Conservation (phyloP, 2,888 invertebrate species). For the Drosophila algonquin region DNA sequence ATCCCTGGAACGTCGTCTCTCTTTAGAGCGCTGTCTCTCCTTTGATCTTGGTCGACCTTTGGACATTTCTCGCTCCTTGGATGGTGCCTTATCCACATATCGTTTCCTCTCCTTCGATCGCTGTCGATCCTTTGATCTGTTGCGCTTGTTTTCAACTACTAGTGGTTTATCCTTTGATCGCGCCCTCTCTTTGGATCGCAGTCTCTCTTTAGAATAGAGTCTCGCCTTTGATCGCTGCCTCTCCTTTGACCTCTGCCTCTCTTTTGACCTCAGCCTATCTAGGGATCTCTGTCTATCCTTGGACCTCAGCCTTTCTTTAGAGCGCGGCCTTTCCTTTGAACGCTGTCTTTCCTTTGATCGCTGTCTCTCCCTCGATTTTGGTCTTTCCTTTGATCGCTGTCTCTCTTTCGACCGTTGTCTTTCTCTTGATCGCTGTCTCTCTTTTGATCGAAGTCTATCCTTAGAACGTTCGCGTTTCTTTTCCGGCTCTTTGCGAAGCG, state of each 20-base stretch:
- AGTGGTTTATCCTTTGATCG: constrained; percentile 32
- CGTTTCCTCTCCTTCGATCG: constrained; percentile 23
- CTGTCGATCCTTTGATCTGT: not conserved
- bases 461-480: constrained; percentile 43
- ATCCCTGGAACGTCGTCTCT: constrained; percentile 4
- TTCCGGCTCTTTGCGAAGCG: constrained; percentile 39
- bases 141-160: not conserved
- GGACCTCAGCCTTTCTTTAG: constrained; percentile 29
- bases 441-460: constrained; percentile 30
- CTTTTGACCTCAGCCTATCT: constrained; percentile 33
- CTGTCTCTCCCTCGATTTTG: constrained; percentile 37
- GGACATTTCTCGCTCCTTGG: constrained; percentile 17
- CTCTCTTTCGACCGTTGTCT: constrained; percentile 35
- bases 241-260: constrained; percentile 49
- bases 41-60: constrained; percentile 6
- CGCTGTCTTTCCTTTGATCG: constrained; percentile 34
- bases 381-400: constrained; percentile 45
- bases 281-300: constrained; percentile 30
- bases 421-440: constrained; percentile 51
- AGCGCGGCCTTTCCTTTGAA: constrained; percentile 6
- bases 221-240: constrained; percentile 30
- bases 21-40: constrained; percentile 28
- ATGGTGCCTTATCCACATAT: constrained; percentile 16
- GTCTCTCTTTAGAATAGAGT: constrained; percentile 9
- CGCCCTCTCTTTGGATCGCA: constrained; percentile 35